Conservation (phyloP, 2,888 invertebrate species). For the Brenthis ino region DNA sequence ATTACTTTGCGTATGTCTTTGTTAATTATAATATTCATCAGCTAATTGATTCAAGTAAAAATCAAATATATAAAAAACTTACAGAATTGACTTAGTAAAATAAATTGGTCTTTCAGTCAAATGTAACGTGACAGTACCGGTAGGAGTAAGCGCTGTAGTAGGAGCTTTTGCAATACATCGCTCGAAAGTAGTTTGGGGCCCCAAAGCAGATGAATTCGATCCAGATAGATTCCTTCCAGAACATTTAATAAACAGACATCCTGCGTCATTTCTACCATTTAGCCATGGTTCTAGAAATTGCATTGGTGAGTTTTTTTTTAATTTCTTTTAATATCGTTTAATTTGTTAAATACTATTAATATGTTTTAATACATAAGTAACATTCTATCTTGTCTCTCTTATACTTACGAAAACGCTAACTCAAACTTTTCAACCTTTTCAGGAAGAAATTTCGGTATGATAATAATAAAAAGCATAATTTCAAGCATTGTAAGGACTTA, state of each 20-base stretch:
- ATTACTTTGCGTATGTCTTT: conserved; percentile 73
- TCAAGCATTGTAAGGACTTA: conserved; percentile 61
- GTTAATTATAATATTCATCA: background rate
- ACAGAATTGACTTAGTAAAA: too few relatives aligned
- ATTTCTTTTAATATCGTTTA: background rate
- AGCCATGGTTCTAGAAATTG: conserved; percentile 76
- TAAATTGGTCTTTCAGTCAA: conserved; percentile 52
- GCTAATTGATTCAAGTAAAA: background rate
- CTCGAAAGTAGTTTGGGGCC: conserved; percentile 77
- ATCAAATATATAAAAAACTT: too few relatives aligned
- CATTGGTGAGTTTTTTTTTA: conserved; percentile 52
- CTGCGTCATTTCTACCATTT: conserved; percentile 75
- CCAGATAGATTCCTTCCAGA: conserved; percentile 84
- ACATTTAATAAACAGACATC: conserved; percentile 63
- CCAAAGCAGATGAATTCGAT: conserved; percentile 80
- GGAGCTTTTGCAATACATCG: conserved; percentile 75
- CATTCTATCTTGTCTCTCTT: too few relatives aligned
- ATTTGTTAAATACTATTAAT: background rate
- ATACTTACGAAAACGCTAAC: background rate
- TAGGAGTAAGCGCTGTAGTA: conserved; percentile 70
- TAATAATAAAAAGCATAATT: conserved; percentile 66
- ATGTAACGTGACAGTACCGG: conserved; percentile 66
- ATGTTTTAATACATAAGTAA: too few relatives aligned
- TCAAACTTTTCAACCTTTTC: conserved; percentile 37
- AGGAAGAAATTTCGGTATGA: conserved; percentile 74